Evolutionary conservation across 2,113 vertebrate species (phyloP).

Genomic region (Gopherus flavomarginatus): DNA sequence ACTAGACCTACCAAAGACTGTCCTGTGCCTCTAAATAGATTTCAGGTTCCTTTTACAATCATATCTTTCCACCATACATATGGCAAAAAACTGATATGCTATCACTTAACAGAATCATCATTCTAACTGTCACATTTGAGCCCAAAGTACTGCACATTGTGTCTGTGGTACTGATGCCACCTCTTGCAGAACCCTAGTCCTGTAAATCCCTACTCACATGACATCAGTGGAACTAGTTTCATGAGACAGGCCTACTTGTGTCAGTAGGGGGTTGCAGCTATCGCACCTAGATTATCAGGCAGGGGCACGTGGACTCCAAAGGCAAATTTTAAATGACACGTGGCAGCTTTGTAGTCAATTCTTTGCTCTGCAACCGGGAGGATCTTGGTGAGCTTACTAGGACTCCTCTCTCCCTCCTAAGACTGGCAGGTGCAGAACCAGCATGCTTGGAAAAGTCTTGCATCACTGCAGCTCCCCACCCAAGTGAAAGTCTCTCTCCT

Average conservation of each 20-base stretch:
- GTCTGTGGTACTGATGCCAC: neutral
- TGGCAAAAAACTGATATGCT: neutral
- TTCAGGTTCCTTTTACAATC: neutral
- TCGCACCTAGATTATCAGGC: neutral
- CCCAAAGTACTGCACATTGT: neutral
- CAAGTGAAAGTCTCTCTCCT: rapidly evolving
- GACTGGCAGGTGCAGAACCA: neutral
- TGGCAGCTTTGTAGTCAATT: neutral
- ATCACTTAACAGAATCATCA: neutral
- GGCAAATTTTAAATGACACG: neutral
- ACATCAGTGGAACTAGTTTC: neutral
- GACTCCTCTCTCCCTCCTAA: neutral
- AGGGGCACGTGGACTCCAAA: neutral
- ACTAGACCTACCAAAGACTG: neutral
- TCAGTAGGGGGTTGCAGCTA: neutral
- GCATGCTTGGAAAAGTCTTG: neutral
- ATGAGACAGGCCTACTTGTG: neutral
- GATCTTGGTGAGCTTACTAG: neutral
- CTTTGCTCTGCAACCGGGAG: neutral
- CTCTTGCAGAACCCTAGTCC: neutral
- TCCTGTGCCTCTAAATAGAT: neutral
- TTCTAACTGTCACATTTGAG: neutral
- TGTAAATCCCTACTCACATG: neutral
- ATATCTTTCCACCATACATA: neutral
- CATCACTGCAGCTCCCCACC: neutral